Evolutionary conservation across 2,797 vertebrate species (phyloP).

Genomic region (Liparis tanakae): DNA sequence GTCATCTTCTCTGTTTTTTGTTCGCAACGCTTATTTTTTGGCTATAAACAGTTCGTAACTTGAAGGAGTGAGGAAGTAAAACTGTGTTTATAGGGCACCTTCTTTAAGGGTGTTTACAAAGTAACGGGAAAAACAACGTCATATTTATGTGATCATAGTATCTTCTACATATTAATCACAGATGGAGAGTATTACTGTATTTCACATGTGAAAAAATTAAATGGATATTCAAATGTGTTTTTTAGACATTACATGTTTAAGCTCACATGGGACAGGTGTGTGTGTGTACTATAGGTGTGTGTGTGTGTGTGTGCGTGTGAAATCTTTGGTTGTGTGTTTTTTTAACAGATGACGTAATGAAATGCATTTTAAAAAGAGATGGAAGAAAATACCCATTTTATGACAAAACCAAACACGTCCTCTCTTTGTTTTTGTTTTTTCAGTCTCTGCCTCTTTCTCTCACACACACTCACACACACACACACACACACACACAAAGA

Average conservation of each 20-base stretch:
- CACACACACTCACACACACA: conserved; percentile 18
- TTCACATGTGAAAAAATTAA: background rate
- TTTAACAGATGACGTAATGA: conserved; percentile 13
- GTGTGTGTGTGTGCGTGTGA: background rate
- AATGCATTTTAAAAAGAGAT: conserved; percentile 31
- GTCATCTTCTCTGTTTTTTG: background rate
- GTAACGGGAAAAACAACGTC: background rate
- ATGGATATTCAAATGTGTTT: background rate
- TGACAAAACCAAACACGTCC: conserved; percentile 25
- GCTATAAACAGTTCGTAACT: background rate
- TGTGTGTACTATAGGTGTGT: too few relatives aligned
- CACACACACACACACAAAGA: conserved; percentile 24
- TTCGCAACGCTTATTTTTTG: background rate
- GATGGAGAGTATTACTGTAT: background rate
- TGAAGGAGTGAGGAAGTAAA: background rate
- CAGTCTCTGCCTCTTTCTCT: conserved; percentile 12
- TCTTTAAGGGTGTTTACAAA: background rate
- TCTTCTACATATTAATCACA: background rate
- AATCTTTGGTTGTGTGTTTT: background rate
- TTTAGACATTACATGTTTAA: background rate
- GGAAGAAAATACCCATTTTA: conserved; percentile 43
- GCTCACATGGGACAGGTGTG: background rate
- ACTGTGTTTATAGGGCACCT: background rate
- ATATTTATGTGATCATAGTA: background rate
- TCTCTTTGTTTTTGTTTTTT: conserved; percentile 14